Percentiles rank a stretch among this genome's conserved stretches.
Conservation (phyloP, 2,888 invertebrate species). For the Eupithecia vulgata region DNA sequence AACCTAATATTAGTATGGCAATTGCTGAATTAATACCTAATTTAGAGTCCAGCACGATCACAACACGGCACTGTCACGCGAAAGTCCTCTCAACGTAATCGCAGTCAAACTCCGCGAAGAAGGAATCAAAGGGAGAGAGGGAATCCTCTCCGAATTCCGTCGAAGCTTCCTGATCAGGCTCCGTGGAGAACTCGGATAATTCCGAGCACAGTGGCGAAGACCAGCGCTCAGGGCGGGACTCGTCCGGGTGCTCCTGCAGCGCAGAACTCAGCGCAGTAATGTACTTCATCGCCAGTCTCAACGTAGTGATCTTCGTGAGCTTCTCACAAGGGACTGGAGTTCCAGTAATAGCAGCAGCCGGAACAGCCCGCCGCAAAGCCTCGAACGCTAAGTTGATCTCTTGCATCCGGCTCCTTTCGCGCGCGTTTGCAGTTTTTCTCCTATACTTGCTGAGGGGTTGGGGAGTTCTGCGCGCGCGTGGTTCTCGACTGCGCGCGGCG, state of each 20-base stretch:
- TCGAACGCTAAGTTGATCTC: constrained; percentile 96
- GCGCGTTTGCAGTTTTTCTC: constrained; percentile 94
- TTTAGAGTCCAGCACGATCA: constrained; percentile 54
- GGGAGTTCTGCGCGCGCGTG: constrained; percentile 85
- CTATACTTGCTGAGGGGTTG: constrained; percentile 94
- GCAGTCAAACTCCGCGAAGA: constrained; percentile 81
- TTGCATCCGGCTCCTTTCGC: constrained; percentile 93
- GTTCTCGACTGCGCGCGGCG: constrained; percentile 77
- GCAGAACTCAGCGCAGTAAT: constrained; percentile 90
- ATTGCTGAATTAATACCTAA: constrained; percentile 70
- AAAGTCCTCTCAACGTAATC: constrained; percentile 80
- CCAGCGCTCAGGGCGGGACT: constrained; percentile 68
- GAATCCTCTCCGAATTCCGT: constrained; percentile 82
- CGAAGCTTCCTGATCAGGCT: constrained; percentile 77
- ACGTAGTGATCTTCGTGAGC: constrained; percentile 94
- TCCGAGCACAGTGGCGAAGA: constrained; percentile 81
- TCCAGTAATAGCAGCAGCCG: constrained; percentile 83
- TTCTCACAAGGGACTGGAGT: constrained; percentile 87
- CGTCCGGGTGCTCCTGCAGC: constrained; percentile 69
- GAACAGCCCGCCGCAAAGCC: constrained; percentile 90
- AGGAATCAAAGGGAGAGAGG: constrained; percentile 84
- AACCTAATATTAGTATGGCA: constrained; percentile 79
- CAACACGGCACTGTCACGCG: constrained; percentile 71
- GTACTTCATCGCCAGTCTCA: constrained; percentile 94
- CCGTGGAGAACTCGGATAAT: constrained; percentile 80